These are phyloP conservation scores for Argyresthia goedartella DNA, from an alignment of 2,888 invertebrate genomes.

Conservation along the genomic window DNA sequence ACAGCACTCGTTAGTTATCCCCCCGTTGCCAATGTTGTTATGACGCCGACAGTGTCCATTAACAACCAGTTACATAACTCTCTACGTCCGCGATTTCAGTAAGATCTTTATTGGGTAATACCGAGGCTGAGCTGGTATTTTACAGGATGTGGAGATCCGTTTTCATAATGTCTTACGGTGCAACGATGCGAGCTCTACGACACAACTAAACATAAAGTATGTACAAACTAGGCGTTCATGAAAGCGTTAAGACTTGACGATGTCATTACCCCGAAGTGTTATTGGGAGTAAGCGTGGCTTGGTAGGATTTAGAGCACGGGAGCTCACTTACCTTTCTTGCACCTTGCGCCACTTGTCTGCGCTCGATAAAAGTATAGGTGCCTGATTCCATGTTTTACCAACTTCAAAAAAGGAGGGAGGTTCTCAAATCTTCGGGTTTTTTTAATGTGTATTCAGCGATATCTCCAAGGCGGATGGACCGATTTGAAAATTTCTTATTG, in stretches of 20 bases:
- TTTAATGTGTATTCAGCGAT: no score
- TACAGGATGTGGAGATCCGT: not conserved
- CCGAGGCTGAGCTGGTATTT: not conserved
- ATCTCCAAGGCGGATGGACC: no score
- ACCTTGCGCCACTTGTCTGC: not conserved
- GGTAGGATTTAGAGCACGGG: not conserved
- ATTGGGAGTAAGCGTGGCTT: constrained; percentile 12
- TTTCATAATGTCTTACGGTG: not conserved
- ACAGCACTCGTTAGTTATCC: constrained; percentile 50
- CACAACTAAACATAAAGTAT: constrained; percentile 37
- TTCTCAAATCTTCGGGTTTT: no score
- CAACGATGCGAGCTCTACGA: constrained; percentile 19
- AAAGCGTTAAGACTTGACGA: constrained; percentile 35
- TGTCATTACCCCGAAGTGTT: constrained; percentile 37
- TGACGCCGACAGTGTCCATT: constrained; percentile 40
- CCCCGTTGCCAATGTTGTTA: constrained; percentile 30
- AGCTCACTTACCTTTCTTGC: not conserved
- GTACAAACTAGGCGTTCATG: constrained; percentile 36
- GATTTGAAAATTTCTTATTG: no score
- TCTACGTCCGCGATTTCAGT: constrained; percentile 11
- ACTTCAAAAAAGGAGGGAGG: no score
- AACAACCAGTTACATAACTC: constrained; percentile 27
- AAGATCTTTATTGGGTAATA: not conserved
- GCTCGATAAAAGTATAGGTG: no score
- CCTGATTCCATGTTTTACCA: no score